These are phyloP conservation scores for Myotis pilosus DNA, from an alignment of 2,797 vertebrate species.

Conservation along the genomic window DNA sequence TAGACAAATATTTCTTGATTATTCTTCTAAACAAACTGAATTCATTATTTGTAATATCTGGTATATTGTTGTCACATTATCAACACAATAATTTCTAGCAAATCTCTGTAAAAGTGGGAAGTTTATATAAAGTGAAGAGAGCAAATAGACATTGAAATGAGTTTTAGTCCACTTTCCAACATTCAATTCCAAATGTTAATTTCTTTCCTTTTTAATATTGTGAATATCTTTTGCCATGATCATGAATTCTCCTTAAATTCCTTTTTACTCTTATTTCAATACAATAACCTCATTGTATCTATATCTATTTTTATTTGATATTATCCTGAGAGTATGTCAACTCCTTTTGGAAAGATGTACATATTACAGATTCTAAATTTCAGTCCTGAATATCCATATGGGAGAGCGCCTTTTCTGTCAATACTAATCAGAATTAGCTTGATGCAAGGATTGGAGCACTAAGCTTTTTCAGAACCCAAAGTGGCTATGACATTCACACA, in stretches of 20 bases:
- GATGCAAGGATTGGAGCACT: conserved; percentile 52
- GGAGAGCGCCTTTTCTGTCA: neutral
- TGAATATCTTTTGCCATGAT: neutral
- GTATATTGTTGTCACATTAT: neutral
- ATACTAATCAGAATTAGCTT: conserved; percentile 52
- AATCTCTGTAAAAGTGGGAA: neutral
- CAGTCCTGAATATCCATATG: neutral
- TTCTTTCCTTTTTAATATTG: neutral
- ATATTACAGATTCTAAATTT: conserved; percentile 60
- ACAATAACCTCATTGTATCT: neutral
- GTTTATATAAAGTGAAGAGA: neutral
- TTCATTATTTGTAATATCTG: neutral
- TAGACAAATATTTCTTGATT: neutral
- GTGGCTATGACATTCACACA: neutral
- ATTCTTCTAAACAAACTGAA: neutral
- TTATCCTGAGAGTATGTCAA: conserved; percentile 37
- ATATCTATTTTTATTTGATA: conserved; percentile 45
- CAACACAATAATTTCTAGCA: neutral
- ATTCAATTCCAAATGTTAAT: neutral
- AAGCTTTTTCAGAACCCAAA: conserved; percentile 63
- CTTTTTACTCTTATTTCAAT: neutral
- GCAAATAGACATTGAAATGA: neutral
- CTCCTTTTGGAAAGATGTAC: conserved; percentile 33
- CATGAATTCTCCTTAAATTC: neutral
- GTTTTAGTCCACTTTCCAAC: neutral